Conservation (phyloP, 2,113 vertebrate genomes). For the Anolis carolinensis region DNA sequence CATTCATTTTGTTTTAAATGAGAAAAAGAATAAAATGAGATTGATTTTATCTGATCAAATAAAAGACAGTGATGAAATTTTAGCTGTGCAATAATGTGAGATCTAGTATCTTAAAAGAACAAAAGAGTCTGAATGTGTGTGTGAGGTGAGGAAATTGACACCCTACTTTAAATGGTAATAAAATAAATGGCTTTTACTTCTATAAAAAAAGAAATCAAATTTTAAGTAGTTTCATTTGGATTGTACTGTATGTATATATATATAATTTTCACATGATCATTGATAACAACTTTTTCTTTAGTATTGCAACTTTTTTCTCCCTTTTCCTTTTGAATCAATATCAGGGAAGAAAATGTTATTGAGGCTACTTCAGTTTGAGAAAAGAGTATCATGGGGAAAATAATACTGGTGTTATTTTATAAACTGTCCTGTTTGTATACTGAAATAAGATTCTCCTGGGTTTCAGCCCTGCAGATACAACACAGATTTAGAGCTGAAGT, state of each 20-base stretch:
- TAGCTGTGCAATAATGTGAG: neutral
- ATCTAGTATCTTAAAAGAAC: neutral
- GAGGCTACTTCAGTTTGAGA: neutral
- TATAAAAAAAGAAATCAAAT: rapidly evolving
- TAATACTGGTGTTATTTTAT: neutral
- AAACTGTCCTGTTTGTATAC: neutral
- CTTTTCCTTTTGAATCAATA: neutral
- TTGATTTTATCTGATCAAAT: neutral
- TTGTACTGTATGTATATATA: neutral
- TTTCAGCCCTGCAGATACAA: neutral
- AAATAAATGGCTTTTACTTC: neutral
- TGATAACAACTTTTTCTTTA: neutral
- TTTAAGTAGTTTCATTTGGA: neutral
- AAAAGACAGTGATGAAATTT: conserved; percentile 20
- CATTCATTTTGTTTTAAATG: conserved; percentile 35
- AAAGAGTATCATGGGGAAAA: neutral
- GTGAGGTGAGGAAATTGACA: neutral
- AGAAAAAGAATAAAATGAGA: neutral
- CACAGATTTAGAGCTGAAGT: conserved; percentile 38
- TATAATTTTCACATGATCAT: neutral
- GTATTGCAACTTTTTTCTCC: neutral
- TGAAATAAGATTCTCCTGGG: neutral
- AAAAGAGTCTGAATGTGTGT: neutral
- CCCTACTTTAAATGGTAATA: neutral
- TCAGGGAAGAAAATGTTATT: conserved; percentile 8